phyloP scores from a whole-genome alignment of 2,888 invertebrate genomes.

The Lacanobia wlatinum region DNA sequence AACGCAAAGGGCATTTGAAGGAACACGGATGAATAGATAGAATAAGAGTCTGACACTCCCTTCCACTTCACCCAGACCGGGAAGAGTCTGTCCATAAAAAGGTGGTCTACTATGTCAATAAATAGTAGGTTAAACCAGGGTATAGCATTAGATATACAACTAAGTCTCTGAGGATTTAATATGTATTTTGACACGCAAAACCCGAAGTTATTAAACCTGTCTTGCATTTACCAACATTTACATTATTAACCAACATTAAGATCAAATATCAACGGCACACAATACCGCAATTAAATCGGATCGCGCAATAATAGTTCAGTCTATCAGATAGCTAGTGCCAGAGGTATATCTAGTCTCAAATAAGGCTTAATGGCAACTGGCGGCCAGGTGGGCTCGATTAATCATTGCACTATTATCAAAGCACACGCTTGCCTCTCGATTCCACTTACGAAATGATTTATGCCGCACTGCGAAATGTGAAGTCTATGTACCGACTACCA shows the following conservation, averaged over 20 bases:
- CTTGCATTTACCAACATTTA: neutral
- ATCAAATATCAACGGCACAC: conserved; percentile 21
- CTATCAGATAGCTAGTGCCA: conserved; percentile 35
- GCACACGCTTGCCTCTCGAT: conserved; percentile 38
- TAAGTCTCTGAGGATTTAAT: too few species aligned
- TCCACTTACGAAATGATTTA: conserved; percentile 66
- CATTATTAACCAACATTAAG: conserved; percentile 6
- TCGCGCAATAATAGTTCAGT: conserved; percentile 34
- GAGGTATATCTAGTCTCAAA: conserved; percentile 45
- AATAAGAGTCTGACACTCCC: too few species aligned
- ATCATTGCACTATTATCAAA: conserved; percentile 65
- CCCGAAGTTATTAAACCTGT: neutral
- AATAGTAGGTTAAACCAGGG: too few species aligned
- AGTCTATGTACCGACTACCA: conserved; percentile 20
- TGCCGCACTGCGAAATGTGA: conserved; percentile 17
- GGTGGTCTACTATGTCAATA: too few species aligned
- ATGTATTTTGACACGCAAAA: neutral
- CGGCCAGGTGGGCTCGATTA: conserved; percentile 69
- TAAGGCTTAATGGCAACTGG: conserved; percentile 56
- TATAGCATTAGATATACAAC: too few species aligned
- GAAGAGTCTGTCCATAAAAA: too few species aligned
- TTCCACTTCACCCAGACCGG: too few species aligned
- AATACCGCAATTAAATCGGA: conserved; percentile 29
- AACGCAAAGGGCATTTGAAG: too few species aligned
- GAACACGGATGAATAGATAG: too few species aligned